Base-by-base conservation (phyloP, 1,140 invertebrate species). In the Diorhabda sublineata region DNA sequence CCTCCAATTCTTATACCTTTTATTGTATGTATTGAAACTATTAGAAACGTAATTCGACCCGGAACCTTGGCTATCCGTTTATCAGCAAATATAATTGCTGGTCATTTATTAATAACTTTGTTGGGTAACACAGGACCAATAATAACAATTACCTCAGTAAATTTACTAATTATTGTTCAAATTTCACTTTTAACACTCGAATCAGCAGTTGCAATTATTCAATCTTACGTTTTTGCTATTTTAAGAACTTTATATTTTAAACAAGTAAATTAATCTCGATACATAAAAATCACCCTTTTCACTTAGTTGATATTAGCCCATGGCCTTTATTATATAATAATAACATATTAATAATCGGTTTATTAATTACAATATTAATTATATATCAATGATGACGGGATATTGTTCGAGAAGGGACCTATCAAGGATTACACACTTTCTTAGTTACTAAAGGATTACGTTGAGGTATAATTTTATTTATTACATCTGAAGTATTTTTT, bases 81-180 rank as follows among this genome's bases (percentile, higher is more conserved):
- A 82, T 83, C 85, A 6, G 88, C 88, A 47, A 89, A 89, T 84
- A 88, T 89, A 85, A 88, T 88, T 82, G 87, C 87, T 6, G 88
- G 87, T 0, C 88, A 88, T 77, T 78, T 89, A 78, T 73, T 89
- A 42, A 52, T 82, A 78, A 83, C 83, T 44, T 76, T 87, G 73
- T 75, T 86, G 75, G 82, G 84, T 68, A 81, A 81, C 70, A 80
- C 79, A 59, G 77, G 77, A 66, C 59, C 71, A 61, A 74, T 68
- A 63, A 69, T 79, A 76, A 72, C 76, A 63, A 70, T 70, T 70
- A 66, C 74, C 73, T 70, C 79, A 71, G 69, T 81, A 62, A 74
- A 77, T 77, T 65, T 81, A 74, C 70, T 83, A 77, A 68, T 85
- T 73, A 67, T 82, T 73, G 73, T 69, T 58, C 83, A 85, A 83